These are phyloP conservation scores for Psix sp. DNA, from an alignment of 1,140 invertebrate species.

Conservation along the genomic window DNA sequence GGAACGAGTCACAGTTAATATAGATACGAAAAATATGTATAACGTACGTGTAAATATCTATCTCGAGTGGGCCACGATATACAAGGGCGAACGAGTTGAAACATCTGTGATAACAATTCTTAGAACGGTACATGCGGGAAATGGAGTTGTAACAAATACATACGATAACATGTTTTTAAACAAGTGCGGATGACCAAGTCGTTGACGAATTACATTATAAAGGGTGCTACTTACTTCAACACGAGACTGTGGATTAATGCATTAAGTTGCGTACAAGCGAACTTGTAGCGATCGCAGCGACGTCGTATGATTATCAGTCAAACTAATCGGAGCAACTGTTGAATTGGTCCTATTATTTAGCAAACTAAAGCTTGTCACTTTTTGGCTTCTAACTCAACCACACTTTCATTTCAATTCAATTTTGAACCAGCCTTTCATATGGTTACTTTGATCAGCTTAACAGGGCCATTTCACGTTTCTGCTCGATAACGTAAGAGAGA, in stretches of 20 bases:
- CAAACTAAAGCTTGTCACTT: too few species aligned
- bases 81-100: constrained; percentile 66
- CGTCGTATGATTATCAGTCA: constrained; percentile 24
- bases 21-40: constrained; percentile 47
- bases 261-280: constrained; percentile 21
- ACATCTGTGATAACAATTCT: constrained; percentile 76
- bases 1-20: constrained; percentile 37
- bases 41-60: constrained; percentile 32
- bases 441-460: too few species aligned
- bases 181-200: neutral
- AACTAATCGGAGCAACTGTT: constrained; percentile 41
- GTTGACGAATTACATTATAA: neutral
- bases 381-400: too few species aligned
- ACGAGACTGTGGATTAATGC: constrained; percentile 28
- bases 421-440: too few species aligned
- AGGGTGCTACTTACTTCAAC: constrained; percentile 46
- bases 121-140: constrained; percentile 65
- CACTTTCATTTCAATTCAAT: too few species aligned
- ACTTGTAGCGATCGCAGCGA: constrained; percentile 6
- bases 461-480: too few species aligned
- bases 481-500: constrained; percentile 30
- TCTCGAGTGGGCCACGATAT: constrained; percentile 41
- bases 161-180: neutral
- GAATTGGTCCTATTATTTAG: too few species aligned
- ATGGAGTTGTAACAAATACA: constrained; percentile 1